Evolutionary conservation across 2,888 invertebrate species (phyloP), one percentile per base, ranked within the genome.

Genomic region (Philhelius pedissequus): DNA sequence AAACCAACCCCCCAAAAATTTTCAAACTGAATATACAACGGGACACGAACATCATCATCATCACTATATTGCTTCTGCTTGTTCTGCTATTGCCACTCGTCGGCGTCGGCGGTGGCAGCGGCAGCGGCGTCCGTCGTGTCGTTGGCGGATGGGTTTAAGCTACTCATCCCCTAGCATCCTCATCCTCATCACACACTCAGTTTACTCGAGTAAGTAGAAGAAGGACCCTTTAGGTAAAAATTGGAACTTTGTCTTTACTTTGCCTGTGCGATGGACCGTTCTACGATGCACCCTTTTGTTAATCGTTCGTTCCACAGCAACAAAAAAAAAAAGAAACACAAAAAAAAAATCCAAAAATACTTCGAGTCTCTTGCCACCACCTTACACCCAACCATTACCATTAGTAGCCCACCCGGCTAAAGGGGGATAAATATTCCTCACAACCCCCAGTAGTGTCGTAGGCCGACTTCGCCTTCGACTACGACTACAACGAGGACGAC

Each of bases 241-340:
- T 81, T 86, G 86, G 86, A 86, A 86, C 86, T 86, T 81, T 86
- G 86, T 86, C 86, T 86, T 86, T 77, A 77, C 81, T 81, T 86
- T 86, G 73, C 76, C 71, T 77, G 73, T 86, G 81, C 81, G 77
- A 80, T 86, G 86, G 86, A 81, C 81, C 81, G 56, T 86, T 69
- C 86, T 71, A 73, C 73, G 84, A 84, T 84, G 84, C 84, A 84
- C 84, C 84, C 84, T 70, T 84, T 86, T 86, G 77, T 81, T 86
- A 81, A 81, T 86, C 81, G 80, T 81, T 77, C 64, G 73, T 81
- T 77, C 75, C 81, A 86, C 80, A 76, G 5, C 40, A 32, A 38
- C 13, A 54, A 35, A 40, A 18, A 45, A 58, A 43, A 32, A 64
- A 43, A 45, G 27, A 54, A 79, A 69, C 22, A 56, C 22, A 58